Base-by-base conservation (phyloP, 2,888 invertebrate genomes). In the Lasioglossum zephyrum region DNA sequence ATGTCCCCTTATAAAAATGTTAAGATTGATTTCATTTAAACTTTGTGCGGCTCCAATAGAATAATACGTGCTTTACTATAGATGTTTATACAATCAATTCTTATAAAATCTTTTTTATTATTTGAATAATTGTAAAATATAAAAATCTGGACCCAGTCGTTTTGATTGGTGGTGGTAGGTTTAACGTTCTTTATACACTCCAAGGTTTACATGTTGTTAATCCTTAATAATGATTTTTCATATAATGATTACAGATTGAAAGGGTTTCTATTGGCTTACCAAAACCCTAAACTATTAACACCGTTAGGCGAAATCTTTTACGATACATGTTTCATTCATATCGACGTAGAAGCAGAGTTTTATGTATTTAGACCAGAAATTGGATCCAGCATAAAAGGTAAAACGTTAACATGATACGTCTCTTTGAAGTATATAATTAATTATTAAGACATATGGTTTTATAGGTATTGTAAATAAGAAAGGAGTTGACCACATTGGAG, bases 261-360 rank as follows among this genome's bases (percentile, higher is more conserved):
- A 92, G 97, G 97, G 41, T 97, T 97, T 87, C 94, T 97, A 4
- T 93, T 97, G 83, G 96, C 97, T 79, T 97, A 97, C 92, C 96
- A 96, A 93, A 97, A 97, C 92, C 95, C 97, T 13, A 96, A 96
- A 89, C 93, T 97, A 41, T 92, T 96, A 22, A 96, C 96, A 84
- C 95, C 96, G 89, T 92, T 96, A 73, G 97, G 97, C n/a, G 94
- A 95, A 26, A 96, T 97, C 80, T 95, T 96, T 84, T 96, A 96
- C 92, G 97, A 97, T 89, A 96, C 96, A 89, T 96, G 96, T 86
- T 97, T 96, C 89, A 96, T 97, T 85, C 96, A 97, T 92, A 95
- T 97, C 85, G 96, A 97, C 95, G 96, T 97, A 4, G 96, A 96
- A 93, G 97, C 96, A 31, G 97, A 97, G 90, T 97, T 97, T 93